Evolutionary conservation across 2,888 invertebrate genomes (phyloP).

Genomic region (Boloria euphrosyne): DNA sequence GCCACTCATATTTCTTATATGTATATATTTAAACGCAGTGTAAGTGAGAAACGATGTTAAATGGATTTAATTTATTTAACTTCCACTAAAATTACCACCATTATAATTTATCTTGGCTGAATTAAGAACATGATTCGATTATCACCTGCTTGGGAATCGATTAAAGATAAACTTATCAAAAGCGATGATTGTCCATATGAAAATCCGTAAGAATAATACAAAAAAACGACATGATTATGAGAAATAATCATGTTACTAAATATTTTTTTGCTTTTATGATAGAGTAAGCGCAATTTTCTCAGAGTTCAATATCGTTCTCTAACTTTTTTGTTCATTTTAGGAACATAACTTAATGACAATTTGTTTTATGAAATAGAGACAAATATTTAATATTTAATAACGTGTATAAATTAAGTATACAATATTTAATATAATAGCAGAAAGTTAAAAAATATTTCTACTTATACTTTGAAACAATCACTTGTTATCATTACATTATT

Average conservation of each 20-base stretch:
- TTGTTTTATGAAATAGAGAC: no score
- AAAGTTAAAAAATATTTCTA: not conserved
- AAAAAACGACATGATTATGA: not conserved
- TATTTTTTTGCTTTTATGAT: not conserved
- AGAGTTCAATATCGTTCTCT: no score
- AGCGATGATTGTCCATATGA: slow-evolving; percentile 54
- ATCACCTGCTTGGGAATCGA: slow-evolving; percentile 57
- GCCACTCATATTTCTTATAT: no score
- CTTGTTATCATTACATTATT: no score
- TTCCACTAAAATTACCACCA: slow-evolving; percentile 18
- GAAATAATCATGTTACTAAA: not conserved
- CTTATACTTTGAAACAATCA: not conserved
- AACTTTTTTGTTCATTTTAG: no score
- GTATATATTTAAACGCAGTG: slow-evolving; percentile 1
- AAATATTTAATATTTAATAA: no score
- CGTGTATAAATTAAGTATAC: no score
- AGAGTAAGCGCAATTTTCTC: not conserved
- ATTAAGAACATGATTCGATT: slow-evolving; percentile 34
- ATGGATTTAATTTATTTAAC: slow-evolving; percentile 9
- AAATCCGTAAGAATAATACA: slow-evolving; percentile 10
- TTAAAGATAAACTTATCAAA: slow-evolving; percentile 55
- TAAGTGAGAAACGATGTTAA: slow-evolving; percentile 10
- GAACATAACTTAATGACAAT: no score
- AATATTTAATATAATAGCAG: not conserved
- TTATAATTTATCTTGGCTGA: slow-evolving; percentile 18